phyloP scores from a whole-genome alignment of 2,113 vertebrate genomes.

The Gambusia holbrooki region DNA sequence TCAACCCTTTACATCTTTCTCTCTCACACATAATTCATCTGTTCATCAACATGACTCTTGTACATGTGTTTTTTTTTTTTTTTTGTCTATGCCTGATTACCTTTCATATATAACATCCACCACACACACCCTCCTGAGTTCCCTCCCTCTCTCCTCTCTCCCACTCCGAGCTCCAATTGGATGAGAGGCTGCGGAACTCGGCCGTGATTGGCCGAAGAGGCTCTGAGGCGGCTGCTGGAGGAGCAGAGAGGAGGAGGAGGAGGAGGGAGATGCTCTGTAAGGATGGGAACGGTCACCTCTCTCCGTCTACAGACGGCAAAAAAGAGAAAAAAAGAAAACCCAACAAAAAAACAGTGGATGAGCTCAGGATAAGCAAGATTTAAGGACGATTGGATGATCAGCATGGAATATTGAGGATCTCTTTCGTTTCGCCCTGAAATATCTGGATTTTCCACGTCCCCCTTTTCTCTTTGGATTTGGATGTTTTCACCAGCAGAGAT shows the following conservation, averaged over 20 bases:
- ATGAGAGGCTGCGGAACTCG: constrained; percentile 71
- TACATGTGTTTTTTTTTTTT: constrained; percentile 29
- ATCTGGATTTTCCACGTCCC: constrained; percentile 1
- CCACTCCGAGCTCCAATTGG: constrained; percentile 75
- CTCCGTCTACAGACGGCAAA: constrained; percentile 58
- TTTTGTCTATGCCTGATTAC: constrained; percentile 50
- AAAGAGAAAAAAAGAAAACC: neutral
- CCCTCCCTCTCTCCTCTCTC: constrained; percentile 49
- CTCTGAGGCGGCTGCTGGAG: constrained; percentile 51
- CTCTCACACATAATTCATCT: constrained; percentile 20
- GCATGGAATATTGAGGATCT: constrained; percentile 37
- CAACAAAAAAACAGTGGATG: constrained; percentile 15
- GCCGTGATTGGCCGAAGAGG: constrained; percentile 73
- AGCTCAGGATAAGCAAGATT: constrained; percentile 1
- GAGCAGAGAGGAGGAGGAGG: constrained; percentile 24
- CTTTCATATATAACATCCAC: constrained; percentile 37
- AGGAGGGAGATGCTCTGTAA: constrained; percentile 64
- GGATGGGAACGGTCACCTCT: constrained; percentile 68
- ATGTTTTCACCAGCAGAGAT: constrained; percentile 35
- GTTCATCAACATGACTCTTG: constrained; percentile 16
- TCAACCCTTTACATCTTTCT: constrained; percentile 1
- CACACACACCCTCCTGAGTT: neutral
- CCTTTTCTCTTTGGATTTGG: constrained; percentile 25
- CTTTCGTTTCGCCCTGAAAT: constrained; percentile 15
- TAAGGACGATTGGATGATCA: constrained; percentile 20